phyloP scores from a whole-genome alignment of 2,797 vertebrate species.

The Acrossocheilus fasciatus region DNA sequence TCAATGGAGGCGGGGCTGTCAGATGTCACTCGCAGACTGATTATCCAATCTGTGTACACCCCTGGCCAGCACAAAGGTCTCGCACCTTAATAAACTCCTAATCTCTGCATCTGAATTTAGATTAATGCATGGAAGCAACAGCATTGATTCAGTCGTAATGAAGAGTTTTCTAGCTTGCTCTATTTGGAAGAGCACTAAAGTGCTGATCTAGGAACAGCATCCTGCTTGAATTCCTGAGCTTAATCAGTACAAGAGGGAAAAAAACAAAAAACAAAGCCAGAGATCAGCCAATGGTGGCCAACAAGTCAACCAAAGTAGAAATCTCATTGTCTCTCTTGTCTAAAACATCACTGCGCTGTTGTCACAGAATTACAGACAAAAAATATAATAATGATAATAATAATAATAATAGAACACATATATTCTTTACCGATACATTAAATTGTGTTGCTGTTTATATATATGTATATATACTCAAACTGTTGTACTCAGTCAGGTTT shows the following conservation, averaged over 20 bases:
- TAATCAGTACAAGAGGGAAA: conserved; percentile 24
- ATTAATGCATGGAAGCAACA: conserved; percentile 30
- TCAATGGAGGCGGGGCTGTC: conserved; percentile 73
- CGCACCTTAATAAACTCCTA: conserved; percentile 39
- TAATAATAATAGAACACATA: neutral
- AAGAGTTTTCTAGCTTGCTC: neutral
- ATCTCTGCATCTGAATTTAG: conserved; percentile 38
- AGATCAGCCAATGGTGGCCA: neutral
- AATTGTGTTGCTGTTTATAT: too few relatives aligned
- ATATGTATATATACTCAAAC: neutral
- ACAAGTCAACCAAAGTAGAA: neutral
- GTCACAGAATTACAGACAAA: neutral
- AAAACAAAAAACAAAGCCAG: neutral
- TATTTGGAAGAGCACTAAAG: conserved; percentile 9
- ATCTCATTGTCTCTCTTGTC: neutral
- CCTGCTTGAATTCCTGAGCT: conserved; percentile 31
- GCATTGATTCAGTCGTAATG: conserved; percentile 31
- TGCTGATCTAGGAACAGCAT: conserved; percentile 20
- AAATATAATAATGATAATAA: neutral
- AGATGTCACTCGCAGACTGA: conserved; percentile 72
- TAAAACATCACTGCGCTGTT: neutral
- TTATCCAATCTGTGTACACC: conserved; percentile 67
- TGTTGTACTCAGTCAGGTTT: neutral
- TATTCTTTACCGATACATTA: too few relatives aligned
- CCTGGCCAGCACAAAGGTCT: conserved; percentile 23